phyloP scores from a whole-genome alignment of 2,113 vertebrate species.

The Isurus oxyrinchus region DNA sequence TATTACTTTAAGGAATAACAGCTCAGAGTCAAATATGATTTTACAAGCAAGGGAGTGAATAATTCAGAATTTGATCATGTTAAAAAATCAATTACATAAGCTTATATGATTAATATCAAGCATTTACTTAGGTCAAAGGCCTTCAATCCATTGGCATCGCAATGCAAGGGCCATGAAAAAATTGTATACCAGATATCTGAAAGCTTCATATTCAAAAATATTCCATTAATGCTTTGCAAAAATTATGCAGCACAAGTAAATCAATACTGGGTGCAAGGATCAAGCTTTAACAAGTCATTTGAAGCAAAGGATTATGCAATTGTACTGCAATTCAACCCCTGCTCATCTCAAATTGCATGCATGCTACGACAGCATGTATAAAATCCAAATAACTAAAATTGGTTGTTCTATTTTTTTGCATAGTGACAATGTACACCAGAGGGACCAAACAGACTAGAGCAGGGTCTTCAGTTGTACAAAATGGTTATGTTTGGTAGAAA shows the following conservation, averaged over 20 bases:
- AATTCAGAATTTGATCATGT: not conserved
- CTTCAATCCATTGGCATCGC: not conserved
- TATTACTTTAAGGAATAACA: not conserved
- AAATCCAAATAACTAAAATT: not conserved
- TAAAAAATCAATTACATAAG: not conserved
- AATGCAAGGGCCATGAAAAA: not conserved
- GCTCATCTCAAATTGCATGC: not conserved
- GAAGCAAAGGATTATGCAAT: not conserved
- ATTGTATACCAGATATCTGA: not conserved
- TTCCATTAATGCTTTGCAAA: not conserved
- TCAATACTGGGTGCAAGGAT: not conserved
- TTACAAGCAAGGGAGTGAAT: not conserved
- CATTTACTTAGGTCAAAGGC: not conserved
- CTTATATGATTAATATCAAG: not conserved
- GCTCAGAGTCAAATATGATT: not conserved
- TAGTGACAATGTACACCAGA: not conserved
- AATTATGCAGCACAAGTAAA: not conserved
- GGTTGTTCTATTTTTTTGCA: not conserved
- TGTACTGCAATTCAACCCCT: not conserved
- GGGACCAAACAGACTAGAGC: not conserved
- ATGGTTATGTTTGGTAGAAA: not conserved
- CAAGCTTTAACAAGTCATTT: not conserved
- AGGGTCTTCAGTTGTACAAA: not conserved
- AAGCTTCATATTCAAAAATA: not conserved
- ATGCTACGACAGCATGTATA: not conserved